Evolutionary conservation across 2,113 vertebrate species (phyloP), one percentile per base, ranked within the genome.

Genomic region (Apeltes quadracus): DNA sequence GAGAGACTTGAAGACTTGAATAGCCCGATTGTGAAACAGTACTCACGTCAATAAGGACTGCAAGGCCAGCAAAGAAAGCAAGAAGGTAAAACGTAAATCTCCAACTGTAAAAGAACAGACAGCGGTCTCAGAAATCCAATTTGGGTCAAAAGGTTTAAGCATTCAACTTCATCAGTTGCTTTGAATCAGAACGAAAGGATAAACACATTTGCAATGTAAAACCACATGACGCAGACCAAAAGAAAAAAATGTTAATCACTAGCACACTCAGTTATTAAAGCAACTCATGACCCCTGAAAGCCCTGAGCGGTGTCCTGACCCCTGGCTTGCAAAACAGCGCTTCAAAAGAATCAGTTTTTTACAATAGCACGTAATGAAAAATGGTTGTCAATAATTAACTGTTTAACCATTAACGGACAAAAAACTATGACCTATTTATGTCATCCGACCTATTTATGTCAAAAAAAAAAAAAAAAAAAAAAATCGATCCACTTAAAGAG

Each of bases 11-110:
- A 50, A 22, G 43, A 6, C n/a, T 11, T 9, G 4, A 3, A 43
- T 1, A 16, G 4, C 7, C 34, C 41, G 36, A 38, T 73, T 72
- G 38, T 61, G 2, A 54, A 7, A 20, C 1, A 20, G 25, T 89
- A 98, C 97, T 97, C 80, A 99, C 97, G 64, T 99, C 96, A 75
- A 95, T 66, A 22, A 97, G 94, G 63, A 94, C 95, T 2, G 92
- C 94, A 94, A 98, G 93, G 93, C 97, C 97, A 83, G 95, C 96
- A 91, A 96, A 92, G 94, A 98, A 98, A 91, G 97, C 96, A 91
- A 97, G 23, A 93, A 98, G 93, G 94, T 99, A 99, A 94, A 97
- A 99, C 0, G 95, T 97, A 95, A 99, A 99, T 92, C 97, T 94
- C 97, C 97, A 99, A 90, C 97, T 99, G 95, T 67, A 94, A 95